A percentile compares a stretch with the other conserved stretches of the same genome.
Conservation (phyloP, 2,888 invertebrate genomes). For the Eupithecia subumbrata region DNA sequence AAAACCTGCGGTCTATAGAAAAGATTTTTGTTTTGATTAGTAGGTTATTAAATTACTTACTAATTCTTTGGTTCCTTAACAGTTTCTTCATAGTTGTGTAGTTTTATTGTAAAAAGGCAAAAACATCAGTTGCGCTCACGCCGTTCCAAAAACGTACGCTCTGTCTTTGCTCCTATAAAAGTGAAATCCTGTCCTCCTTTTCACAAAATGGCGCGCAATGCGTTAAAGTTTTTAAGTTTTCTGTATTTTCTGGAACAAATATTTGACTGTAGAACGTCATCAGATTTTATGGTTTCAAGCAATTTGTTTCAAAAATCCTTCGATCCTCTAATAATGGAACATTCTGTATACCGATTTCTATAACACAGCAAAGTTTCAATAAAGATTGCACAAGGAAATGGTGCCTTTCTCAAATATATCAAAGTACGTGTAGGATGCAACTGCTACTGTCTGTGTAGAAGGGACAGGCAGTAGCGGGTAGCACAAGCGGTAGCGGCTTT, state of each 20-base stretch:
- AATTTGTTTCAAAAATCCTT: background rate
- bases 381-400: conserved; percentile 8
- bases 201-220: too few relatives aligned
- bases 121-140: too few relatives aligned
- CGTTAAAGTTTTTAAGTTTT: too few relatives aligned
- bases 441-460: conserved; percentile 20
- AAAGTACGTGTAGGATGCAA: conserved; percentile 39
- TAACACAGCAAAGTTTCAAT: background rate
- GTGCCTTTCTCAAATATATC: conserved; percentile 33
- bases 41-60: too few relatives aligned
- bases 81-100: too few relatives aligned
- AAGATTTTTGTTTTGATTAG: too few relatives aligned
- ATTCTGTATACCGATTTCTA: background rate
- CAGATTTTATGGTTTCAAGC: background rate
- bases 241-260: background rate
- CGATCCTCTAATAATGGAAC: background rate
- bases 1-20: too few relatives aligned
- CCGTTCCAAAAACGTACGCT: too few relatives aligned
- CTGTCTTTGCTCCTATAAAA: too few relatives aligned
- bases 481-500: conserved; percentile 11
- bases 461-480: conserved; percentile 8
- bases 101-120: too few relatives aligned
- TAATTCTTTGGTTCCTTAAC: too few relatives aligned
- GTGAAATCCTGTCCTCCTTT: too few relatives aligned
- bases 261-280: background rate